Base-by-base conservation (phyloP, 2,888 invertebrate species). In the Pristionchus mayeri region DNA sequence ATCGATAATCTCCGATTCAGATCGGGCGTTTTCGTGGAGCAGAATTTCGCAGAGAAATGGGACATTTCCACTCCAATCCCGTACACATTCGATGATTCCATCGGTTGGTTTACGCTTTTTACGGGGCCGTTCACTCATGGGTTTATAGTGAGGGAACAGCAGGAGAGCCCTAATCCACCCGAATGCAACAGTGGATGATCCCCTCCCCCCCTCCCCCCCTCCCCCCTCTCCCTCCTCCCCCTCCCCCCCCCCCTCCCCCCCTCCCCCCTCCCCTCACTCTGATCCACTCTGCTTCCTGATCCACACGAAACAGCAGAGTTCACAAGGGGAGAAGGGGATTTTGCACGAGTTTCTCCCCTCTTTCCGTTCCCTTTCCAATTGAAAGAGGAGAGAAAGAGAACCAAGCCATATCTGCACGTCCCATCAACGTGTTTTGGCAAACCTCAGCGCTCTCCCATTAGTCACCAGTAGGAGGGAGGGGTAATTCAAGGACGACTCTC, bases 41-140 rank as follows among this genome's bases (percentile, higher is more conserved):
- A 85, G 67, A 86, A 85, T 16, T 80, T 80, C 37, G 86, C 85
- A 3, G 86, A 88, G 63, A 85, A 80, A 24, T 90, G 90, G 90
- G 90, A 90, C 37, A 80, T 85, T 34, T 86, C 85, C 52, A 60
- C 75, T 34, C 86, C 90, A 3, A 90, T 90, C 84, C 89, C 85
- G 18, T 90, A 88, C 84, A 85, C 85, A 50, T 89, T 90, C 83
- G 90, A 90, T 76, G 81, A 63, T n/a, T 86, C 87, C 13, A 54
- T 90, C 24, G 84, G 89, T 89, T 27, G 24, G 84, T 85, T 24
- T 54, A 11, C 52, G 2, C 11, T 40, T 16, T 27, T 16, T 76
- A 3, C 7, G 34, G 37, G 21, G 27, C 44, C n/a, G 6, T n/a
- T 16, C 2, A n/a, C 3, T 7, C 44, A 44, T 13, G 7, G 13